Evolutionary conservation across 2,113 vertebrate genomes (phyloP), one percentile per base, ranked within the genome.

Genomic region (Raja brachyura): DNA sequence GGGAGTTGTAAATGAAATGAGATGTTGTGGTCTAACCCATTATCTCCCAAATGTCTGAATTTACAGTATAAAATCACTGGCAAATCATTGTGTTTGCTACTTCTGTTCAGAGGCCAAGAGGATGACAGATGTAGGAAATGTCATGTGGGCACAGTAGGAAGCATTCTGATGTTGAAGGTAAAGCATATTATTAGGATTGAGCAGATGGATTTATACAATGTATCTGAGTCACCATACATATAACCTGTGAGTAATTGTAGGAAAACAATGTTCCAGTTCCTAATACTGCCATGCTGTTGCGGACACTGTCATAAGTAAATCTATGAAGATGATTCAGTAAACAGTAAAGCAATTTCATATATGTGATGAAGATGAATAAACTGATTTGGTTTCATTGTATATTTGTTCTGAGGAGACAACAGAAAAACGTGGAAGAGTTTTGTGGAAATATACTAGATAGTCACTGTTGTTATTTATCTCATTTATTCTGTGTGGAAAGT

Each of bases 111-210:
- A 85, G 54, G 81, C 54, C 81, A 61, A 54, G 56, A 85, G 54
- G 54, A 61, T 85, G 81, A 25, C 81, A 85, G 54, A 85, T 85
- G 54, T 61, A 83, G 79, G 48, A 56, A 83, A 83, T 83, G 79
- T 83, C 79, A 83, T 48, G 56, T 22, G 48, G 39, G 79, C 48
- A 83, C 79, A 83, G 39, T 48, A 61, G 81, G 54, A 54, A 85
- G 56, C 56, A 48, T 61, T 59, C 81, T 61, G 28, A 59, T 83
- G 79, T 10, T 48, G 10, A 22, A 83, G 48, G 22, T 56, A 83
- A 83, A 56, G 79, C 79, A 83, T 11, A 56, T 83, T 83, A 83
- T 54, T 56, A 83, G 48, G 79, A 83, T 56, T 54, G 48, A 48
- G 7, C 79, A 83, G 79, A 83, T 83, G 48, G 79, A 83, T 18